Conservation (phyloP, 2,888 invertebrate species). For the Meandrusa payeni region DNA sequence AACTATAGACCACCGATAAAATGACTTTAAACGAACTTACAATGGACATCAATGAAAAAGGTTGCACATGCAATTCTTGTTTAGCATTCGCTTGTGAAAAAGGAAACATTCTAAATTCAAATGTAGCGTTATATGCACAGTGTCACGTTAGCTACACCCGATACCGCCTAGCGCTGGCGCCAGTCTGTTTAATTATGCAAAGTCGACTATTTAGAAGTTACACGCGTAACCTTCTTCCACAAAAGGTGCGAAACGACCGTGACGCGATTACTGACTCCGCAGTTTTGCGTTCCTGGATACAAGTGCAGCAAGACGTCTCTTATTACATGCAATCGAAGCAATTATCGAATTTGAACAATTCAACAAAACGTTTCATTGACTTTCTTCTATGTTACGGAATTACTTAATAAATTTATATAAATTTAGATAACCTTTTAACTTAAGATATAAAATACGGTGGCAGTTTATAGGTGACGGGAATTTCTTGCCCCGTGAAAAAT, state of each 20-base stretch:
- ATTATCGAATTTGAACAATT: constrained; percentile 3
- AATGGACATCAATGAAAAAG: no score
- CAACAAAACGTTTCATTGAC: no score
- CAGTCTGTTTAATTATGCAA: constrained; percentile 40
- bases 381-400: no score
- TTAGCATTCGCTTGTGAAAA: no score
- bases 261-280: constrained; percentile 9
- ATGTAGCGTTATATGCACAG: neutral
- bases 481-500: no score
- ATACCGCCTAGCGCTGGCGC: constrained; percentile 27
- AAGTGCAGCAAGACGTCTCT: constrained; percentile 26
- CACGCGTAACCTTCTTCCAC: constrained; percentile 71
- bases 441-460: no score
- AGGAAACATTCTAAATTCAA: neutral
- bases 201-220: constrained; percentile 30
- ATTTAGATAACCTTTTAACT: no score
- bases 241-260: constrained; percentile 36
- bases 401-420: no score
- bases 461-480: no score
- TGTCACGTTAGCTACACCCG: constrained; percentile 14
- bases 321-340: constrained; percentile 34
- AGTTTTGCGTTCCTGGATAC: constrained; percentile 9
- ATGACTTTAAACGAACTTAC: no score
- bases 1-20: no score
- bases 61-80: no score